A percentile compares a stretch with the other conserved stretches of the same genome.
These are phyloP conservation scores for Spea hammondii DNA, from an alignment of 2,797 vertebrate species.

Conservation along the genomic window DNA sequence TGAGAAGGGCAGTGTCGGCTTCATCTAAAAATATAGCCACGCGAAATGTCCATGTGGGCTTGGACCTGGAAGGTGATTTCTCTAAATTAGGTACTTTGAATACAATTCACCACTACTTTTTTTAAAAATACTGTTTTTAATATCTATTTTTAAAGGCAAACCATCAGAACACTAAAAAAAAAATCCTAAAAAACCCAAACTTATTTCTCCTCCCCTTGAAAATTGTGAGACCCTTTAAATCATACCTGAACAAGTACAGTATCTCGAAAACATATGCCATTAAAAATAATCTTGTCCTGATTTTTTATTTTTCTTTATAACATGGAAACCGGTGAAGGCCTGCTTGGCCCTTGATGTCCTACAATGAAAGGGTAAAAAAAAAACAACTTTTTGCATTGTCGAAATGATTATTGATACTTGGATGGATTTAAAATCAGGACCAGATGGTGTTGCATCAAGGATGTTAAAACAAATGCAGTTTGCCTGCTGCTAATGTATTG, in stretches of 20 bases:
- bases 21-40: slow-evolving; percentile 1
- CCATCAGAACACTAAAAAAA: background rate
- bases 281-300: slow-evolving; percentile 79
- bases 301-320: slow-evolving; percentile 58
- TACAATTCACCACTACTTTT: background rate
- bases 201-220: background rate
- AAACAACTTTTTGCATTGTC: background rate
- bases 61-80: background rate
- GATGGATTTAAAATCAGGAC: slow-evolving; percentile 8
- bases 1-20: slow-evolving; percentile 16
- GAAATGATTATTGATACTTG: background rate
- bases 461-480: slow-evolving; percentile 75
- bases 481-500: slow-evolving; percentile 78
- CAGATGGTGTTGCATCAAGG: slow-evolving; percentile 42
- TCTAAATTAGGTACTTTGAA: slow-evolving; percentile 1
- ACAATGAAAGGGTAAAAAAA: slow-evolving; percentile 39
- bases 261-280: slow-evolving; percentile 70
- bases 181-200: too few relatives aligned
- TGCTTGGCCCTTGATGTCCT: slow-evolving; percentile 60
- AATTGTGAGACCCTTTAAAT: background rate
- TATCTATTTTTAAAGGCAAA: too few relatives aligned
- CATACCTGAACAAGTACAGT: slow-evolving; percentile 50
- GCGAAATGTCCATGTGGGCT: background rate
- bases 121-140: background rate
- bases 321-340: slow-evolving; percentile 50